Evolutionary conservation across 2,888 invertebrate species (phyloP).

Genomic region (Drosophila hamatofila): DNA sequence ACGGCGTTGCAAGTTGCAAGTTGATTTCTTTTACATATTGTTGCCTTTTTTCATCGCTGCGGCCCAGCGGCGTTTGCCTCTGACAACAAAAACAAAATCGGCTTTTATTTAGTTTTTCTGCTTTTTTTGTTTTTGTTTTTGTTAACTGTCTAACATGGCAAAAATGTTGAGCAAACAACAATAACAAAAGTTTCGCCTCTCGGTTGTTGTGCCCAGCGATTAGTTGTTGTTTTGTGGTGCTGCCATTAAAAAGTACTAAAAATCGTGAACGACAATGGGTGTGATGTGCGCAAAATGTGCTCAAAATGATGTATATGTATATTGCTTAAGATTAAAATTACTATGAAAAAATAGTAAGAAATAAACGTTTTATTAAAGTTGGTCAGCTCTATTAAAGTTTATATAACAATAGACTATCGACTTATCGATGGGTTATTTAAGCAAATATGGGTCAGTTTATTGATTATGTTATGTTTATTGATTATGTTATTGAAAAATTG

Average conservation of each 20-base stretch:
- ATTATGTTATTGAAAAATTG: too few species aligned
- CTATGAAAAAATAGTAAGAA: too few species aligned
- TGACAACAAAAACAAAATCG: conserved; percentile 48
- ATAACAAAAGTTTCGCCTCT: conserved; percentile 15
- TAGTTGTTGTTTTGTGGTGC: conserved; percentile 23
- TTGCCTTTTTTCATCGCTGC: conserved; percentile 17
- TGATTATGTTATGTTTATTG: too few species aligned
- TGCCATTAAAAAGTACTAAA: conserved; percentile 46
- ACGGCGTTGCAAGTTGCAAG: conserved; percentile 54
- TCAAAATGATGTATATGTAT: neutral
- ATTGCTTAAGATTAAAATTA: too few species aligned
- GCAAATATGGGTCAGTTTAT: too few species aligned
- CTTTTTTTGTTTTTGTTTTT: conserved; percentile 31
- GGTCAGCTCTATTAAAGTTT: too few species aligned
- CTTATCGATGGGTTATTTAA: too few species aligned
- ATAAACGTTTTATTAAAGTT: too few species aligned
- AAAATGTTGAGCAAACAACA: conserved; percentile 29
- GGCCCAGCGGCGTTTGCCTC: conserved; percentile 60
- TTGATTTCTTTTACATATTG: conserved; percentile 63
- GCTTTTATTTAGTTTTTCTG: conserved; percentile 61
- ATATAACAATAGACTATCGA: too few species aligned
- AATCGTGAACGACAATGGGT: conserved; percentile 30
- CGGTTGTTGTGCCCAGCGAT: conserved; percentile 13
- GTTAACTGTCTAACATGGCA: conserved; percentile 69
- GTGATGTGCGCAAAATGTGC: neutral